phyloP scores from a whole-genome alignment of 2,888 invertebrate species.

The Sphinx pinastri region DNA sequence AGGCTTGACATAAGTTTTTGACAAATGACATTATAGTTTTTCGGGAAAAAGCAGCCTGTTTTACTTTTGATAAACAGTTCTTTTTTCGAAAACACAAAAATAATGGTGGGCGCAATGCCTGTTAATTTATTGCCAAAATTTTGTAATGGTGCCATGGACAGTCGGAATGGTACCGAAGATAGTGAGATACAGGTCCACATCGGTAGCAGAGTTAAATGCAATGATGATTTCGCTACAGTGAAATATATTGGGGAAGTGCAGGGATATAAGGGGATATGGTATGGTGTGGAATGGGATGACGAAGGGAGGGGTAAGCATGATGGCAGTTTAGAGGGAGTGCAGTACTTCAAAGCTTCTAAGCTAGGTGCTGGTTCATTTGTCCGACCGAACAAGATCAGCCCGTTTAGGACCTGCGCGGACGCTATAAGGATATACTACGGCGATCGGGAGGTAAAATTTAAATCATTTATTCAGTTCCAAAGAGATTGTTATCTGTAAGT shows the following conservation, averaged over 20 bases:
- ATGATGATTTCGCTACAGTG: conserved; percentile 81
- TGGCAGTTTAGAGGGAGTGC: conserved; percentile 91
- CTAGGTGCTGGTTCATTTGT: conserved; percentile 96
- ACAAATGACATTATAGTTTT: conserved; percentile 47
- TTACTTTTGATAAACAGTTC: conserved; percentile 76
- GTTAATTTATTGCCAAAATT: conserved; percentile 82
- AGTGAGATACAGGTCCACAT: conserved; percentile 76
- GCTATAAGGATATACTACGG: conserved; percentile 86
- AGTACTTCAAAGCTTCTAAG: conserved; percentile 91
- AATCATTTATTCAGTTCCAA: conserved; percentile 21
- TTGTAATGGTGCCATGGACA: conserved; percentile 79
- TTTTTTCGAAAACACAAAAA: conserved; percentile 75
- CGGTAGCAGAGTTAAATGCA: conserved; percentile 73
- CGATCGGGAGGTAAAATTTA: conserved; percentile 68
- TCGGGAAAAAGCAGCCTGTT: conserved; percentile 67
- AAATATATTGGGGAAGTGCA: conserved; percentile 90
- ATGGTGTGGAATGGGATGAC: conserved; percentile 99
- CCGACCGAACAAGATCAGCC: conserved; percentile 90
- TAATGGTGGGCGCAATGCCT: conserved; percentile 84
- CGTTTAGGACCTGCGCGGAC: conserved; percentile 88
- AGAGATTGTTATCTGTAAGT: neutral
- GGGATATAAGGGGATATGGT: conserved; percentile 90
- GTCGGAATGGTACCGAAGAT: conserved; percentile 77
- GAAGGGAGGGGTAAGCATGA: conserved; percentile 95
- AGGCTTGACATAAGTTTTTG: conserved; percentile 16